Evolutionary conservation across 2,113 vertebrate species (phyloP).

Genomic region (Hemiprocne comata): DNA sequence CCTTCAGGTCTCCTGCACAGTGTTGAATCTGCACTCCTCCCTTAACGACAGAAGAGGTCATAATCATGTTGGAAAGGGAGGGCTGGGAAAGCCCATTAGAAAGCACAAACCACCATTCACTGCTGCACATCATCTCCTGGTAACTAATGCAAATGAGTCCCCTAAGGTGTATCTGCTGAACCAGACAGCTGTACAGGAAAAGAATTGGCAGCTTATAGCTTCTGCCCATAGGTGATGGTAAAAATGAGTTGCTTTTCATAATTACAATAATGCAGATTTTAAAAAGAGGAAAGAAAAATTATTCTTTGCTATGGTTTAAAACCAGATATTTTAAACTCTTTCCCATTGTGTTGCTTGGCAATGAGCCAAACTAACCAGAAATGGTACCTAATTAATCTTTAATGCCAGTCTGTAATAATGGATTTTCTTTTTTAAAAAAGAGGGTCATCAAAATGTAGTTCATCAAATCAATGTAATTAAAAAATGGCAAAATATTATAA

Average conservation of each 20-base stretch:
- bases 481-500: not conserved
- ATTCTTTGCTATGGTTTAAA: not conserved
- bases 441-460: not conserved
- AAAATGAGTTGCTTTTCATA: constrained; percentile 1
- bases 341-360: not conserved
- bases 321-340: not conserved
- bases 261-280: not conserved
- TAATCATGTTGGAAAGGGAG: not conserved
- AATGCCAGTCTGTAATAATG: not conserved
- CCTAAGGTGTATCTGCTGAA: constrained; percentile 10
- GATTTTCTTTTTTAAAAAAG: not conserved
- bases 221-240: not conserved
- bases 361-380: not conserved
- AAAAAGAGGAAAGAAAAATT: not conserved
- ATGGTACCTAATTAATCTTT: not conserved
- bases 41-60: not conserved
- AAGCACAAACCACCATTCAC: not conserved
- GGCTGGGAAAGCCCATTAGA: not conserved
- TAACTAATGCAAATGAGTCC: constrained; percentile 20
- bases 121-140: constrained; percentile 1
- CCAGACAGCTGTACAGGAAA: constrained; percentile 44
- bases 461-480: not conserved
- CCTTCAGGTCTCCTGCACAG: constrained; percentile 7
- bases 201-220: not conserved
- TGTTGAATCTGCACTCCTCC: not conserved